These are phyloP conservation scores for Andrena cerasifolii DNA, from an alignment of 1,140 invertebrate species.

Conservation along the genomic window DNA sequence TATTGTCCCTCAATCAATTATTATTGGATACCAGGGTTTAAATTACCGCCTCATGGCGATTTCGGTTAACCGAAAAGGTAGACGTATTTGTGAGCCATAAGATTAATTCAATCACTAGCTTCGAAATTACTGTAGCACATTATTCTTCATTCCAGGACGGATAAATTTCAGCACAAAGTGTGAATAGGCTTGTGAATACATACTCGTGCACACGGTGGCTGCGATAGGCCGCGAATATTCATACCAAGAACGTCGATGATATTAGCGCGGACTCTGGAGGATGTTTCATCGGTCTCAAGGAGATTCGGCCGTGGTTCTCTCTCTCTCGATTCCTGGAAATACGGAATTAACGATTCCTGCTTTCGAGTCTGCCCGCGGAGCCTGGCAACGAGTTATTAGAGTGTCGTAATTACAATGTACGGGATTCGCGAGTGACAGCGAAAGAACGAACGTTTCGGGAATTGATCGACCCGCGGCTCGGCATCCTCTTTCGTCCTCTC, in stretches of 20 bases:
- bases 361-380: constrained; percentile 44
- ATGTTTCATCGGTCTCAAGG: constrained; percentile 60
- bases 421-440: constrained; percentile 51
- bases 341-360: constrained; percentile 61
- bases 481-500: constrained; percentile 5
- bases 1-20: too few relatives aligned
- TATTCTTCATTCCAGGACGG: too few relatives aligned
- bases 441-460: constrained; percentile 56
- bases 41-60: too few relatives aligned
- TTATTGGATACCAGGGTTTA: too few relatives aligned
- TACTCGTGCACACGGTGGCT: too few relatives aligned
- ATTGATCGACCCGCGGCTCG: constrained; percentile 37
- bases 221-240: background rate
- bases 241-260: constrained; percentile 30
- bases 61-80: too few relatives aligned
- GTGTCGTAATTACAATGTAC: constrained; percentile 67
- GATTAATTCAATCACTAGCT: too few relatives aligned
- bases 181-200: too few relatives aligned
- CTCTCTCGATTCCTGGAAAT: constrained; percentile 63
- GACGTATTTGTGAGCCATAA: too few relatives aligned
- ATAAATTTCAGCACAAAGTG: too few relatives aligned
- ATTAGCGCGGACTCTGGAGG: constrained; percentile 33
- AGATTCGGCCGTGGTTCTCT: constrained; percentile 31
- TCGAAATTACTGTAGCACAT: too few relatives aligned
- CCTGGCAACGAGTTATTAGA: constrained; percentile 54